A percentile compares a stretch with the other conserved stretches of the same genome.
phyloP scores from a whole-genome alignment of 1,140 invertebrate genomes.

The Anoplolepis gracilipes region DNA sequence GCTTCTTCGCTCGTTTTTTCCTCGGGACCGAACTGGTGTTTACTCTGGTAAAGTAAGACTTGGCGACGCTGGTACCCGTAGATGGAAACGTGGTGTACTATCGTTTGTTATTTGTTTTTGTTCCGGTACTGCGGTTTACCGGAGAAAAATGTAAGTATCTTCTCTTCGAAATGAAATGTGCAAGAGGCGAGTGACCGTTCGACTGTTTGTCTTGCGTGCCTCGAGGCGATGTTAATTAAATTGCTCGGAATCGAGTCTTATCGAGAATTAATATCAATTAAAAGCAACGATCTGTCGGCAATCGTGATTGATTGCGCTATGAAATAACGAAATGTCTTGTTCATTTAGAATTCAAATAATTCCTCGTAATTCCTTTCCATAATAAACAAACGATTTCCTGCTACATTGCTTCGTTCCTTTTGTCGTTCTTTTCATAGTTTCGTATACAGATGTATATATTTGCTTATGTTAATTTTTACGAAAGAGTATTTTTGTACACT shows the following conservation, averaged over 20 bases:
- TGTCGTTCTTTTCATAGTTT: background rate
- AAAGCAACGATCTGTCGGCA: constrained; percentile 55
- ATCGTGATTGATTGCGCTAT: constrained; percentile 31
- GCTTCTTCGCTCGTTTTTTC: constrained; percentile 74
- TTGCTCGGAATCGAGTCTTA: constrained; percentile 62
- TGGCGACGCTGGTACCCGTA: constrained; percentile 73
- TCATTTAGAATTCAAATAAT: constrained; percentile 26
- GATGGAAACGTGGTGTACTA: constrained; percentile 60
- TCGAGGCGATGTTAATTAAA: constrained; percentile 67
- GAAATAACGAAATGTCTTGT: constrained; percentile 11
- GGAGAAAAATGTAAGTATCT: constrained; percentile 65
- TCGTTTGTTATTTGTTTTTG: constrained; percentile 70
- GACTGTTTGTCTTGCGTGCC: constrained; percentile 54
- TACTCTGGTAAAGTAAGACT: constrained; percentile 66
- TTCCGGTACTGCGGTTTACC: constrained; percentile 9
- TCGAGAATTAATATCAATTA: constrained; percentile 68
- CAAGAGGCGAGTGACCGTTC: constrained; percentile 4
- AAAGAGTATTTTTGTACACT: background rate
- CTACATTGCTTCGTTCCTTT: background rate
- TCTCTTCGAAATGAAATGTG: constrained; percentile 62
- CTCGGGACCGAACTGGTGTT: constrained; percentile 60
- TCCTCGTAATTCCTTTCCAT: background rate
- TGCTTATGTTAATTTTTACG: background rate
- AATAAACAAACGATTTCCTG: constrained; percentile 17
- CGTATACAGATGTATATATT: no score